Evolutionary conservation across 2,113 vertebrate species (phyloP).

Genomic region (Orycteropus afer): DNA sequence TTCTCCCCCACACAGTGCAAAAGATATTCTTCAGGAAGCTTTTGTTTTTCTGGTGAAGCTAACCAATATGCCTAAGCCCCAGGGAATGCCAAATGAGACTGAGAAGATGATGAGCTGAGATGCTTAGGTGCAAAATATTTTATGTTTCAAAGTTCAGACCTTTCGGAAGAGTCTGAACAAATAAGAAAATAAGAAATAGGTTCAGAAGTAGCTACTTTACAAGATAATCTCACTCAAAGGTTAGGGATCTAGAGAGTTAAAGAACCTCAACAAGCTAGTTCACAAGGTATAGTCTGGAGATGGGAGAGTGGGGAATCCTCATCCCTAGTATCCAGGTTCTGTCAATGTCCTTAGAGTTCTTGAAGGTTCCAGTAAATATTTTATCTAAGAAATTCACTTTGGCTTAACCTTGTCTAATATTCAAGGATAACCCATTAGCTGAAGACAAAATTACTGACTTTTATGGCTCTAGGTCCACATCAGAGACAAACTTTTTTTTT

Average conservation of each 20-base stretch:
- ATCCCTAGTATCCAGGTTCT: not conserved
- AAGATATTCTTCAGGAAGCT: not conserved
- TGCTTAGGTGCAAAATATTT: not conserved
- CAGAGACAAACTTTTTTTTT: not conserved
- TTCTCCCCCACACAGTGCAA: rapidly evolving
- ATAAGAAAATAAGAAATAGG: not conserved
- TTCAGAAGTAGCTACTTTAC: conserved; percentile 6
- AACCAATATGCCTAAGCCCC: not conserved
- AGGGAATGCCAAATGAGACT: too few relatives aligned
- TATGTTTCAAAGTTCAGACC: not conserved
- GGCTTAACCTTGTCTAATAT: conserved; percentile 4
- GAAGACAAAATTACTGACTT: not conserved
- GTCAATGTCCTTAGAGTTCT: not conserved
- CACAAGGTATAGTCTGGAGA: not conserved
- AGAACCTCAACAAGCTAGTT: not conserved
- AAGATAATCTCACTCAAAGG: not conserved
- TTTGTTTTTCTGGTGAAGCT: not conserved
- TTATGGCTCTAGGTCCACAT: not conserved
- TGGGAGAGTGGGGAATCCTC: not conserved
- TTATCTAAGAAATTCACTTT: not conserved
- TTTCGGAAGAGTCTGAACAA: conserved; percentile 12
- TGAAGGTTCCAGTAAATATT: not conserved
- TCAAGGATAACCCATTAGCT: conserved; percentile 1
- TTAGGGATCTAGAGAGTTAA: not conserved
- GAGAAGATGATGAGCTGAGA: not conserved